Evolutionary conservation across 2,797 vertebrate genomes (phyloP).

Genomic region (Anniella stebbinsi): DNA sequence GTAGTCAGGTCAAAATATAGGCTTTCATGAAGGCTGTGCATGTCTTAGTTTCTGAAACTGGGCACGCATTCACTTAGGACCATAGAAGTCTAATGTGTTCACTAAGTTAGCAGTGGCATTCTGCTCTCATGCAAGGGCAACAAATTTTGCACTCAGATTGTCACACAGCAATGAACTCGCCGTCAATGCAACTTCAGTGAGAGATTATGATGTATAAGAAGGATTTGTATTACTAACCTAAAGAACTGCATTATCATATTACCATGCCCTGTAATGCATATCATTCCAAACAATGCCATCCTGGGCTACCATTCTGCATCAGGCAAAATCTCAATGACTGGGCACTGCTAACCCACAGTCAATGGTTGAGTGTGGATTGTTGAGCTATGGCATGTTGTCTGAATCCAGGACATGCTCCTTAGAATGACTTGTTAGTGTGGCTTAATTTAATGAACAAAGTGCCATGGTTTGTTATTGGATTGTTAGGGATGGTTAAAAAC

Average conservation of each 20-base stretch:
- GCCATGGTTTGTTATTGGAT: no score
- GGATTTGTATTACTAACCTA: constrained; percentile 1
- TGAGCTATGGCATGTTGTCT: no score
- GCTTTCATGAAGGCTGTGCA: background rate
- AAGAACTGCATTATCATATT: background rate
- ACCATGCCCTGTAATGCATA: background rate
- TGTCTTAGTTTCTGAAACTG: background rate
- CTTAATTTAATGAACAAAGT: no score
- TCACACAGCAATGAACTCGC: background rate
- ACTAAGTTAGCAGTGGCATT: background rate
- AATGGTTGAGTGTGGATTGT: no score
- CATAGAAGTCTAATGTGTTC: background rate
- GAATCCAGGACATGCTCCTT: no score
- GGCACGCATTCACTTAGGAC: background rate
- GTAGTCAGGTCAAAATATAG: constrained; percentile 1
- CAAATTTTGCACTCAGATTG: constrained; percentile 6
- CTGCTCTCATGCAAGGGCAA: background rate
- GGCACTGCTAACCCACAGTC: no score
- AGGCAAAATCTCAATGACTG: background rate
- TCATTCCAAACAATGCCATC: background rate
- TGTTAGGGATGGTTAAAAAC: no score
- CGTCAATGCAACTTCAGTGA: background rate
- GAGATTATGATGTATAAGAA: background rate
- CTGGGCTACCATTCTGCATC: background rate
- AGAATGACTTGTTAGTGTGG: no score